Evolutionary conservation across 1,140 invertebrate species (phyloP), one percentile per base, ranked within the genome.

Genomic region (Aphidius gifuensis): DNA sequence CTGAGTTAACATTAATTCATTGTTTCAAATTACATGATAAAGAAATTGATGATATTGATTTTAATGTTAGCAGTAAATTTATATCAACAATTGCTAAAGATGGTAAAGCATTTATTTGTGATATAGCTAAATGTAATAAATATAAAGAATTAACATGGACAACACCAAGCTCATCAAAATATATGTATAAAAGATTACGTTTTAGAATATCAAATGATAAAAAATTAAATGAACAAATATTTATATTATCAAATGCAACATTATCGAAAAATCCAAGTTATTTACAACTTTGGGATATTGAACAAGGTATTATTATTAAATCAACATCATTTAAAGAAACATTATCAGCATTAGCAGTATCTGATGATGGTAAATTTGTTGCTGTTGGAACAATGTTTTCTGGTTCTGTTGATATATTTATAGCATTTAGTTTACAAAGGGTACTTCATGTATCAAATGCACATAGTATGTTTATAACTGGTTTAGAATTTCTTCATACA

Each of bases 391-490:
- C 92, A 32, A 95, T 97, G 91, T 92, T 92, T 68, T 90, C 89
- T 60, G 95, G 95, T 51, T 92, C 88, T 73, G 91, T 98, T 6
- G 88, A 91, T 61, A 91, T 98, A 69, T 94, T 93, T 71, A 87
- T 96, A 59, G 89, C 92, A 42, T 97, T 96, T 79, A 97, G 91
- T 83, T 84, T 98, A 71, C 91, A 96, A 89, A 88, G 86, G 73
- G 84, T 94, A 51, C 84, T 96, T 65, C 88, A 90, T 75, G 87
- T 96, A 70, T 82, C 87, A 67, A 85, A 87, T 70, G 92, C 91
- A 64, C 96, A 98, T 83, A 90, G 88, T 66, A 96, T 95, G 87
- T 97, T 97, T 83, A 90, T 97, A 44, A 97, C 95, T 44, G 94
- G 94, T 11, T 80, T 97, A 58, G 89, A 94, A 78, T 97, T 97